Conservation (phyloP, 2,113 vertebrate species). For the Odocoileus hemionus region DNA sequence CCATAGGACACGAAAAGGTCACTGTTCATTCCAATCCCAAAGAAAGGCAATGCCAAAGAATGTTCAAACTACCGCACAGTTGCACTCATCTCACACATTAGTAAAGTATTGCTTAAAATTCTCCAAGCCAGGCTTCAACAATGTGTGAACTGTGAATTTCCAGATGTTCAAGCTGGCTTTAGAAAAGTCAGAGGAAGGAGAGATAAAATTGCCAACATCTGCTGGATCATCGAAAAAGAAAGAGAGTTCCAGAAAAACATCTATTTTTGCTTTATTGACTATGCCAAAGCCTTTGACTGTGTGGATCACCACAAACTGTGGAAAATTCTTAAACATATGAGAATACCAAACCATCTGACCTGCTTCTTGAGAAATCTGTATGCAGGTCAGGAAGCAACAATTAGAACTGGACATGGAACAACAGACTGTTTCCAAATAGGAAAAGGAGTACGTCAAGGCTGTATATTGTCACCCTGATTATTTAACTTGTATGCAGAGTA, state of each 20-base stretch:
- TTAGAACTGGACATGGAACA: not conserved
- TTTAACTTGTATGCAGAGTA: not conserved
- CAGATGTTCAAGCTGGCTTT: not conserved
- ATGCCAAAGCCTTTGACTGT: not conserved
- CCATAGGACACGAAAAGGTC: not conserved
- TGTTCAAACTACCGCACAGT: not conserved
- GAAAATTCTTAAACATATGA: not conserved
- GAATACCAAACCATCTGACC: not conserved
- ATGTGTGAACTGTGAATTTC: rapidly evolving
- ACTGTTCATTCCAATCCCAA: not conserved
- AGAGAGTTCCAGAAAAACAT: not conserved
- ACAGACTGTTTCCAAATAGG: not conserved
- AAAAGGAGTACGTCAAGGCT: not conserved
- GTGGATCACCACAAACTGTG: not conserved
- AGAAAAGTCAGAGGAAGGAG: not conserved
- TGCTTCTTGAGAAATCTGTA: not conserved
- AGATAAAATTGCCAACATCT: not conserved
- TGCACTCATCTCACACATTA: not conserved
- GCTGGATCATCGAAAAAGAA: not conserved
- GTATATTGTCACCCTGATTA: not conserved
- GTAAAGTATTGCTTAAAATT: not conserved
- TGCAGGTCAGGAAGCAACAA: not conserved
- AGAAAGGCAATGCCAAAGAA: not conserved
- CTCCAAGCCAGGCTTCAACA: not conserved
- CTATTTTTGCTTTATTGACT: not conserved